phyloP scores from a whole-genome alignment of 2,797 vertebrate genomes.

The Brotogeris chrysoptera region DNA sequence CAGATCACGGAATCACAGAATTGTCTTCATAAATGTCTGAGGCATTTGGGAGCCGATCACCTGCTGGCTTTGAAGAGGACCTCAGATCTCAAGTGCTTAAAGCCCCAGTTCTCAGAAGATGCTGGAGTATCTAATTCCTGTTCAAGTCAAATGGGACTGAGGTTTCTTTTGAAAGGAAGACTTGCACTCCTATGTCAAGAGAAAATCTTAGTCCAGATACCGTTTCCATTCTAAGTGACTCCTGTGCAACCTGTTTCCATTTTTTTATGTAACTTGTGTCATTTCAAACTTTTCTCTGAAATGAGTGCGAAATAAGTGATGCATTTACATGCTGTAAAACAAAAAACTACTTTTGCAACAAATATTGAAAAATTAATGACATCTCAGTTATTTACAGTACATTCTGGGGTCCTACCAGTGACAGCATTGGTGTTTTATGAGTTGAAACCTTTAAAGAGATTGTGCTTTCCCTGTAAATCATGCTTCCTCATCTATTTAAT shows the following conservation, averaged over 20 bases:
- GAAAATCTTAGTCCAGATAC: not conserved
- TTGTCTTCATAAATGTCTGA: not conserved
- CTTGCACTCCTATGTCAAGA: not conserved
- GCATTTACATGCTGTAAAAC: not conserved
- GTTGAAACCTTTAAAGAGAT: not conserved
- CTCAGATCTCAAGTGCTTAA: not conserved
- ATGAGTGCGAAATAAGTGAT: not conserved
- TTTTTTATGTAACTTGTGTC: not conserved
- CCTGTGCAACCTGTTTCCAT: not conserved
- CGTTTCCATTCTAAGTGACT: not conserved
- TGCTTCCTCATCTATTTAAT: constrained; percentile 4
- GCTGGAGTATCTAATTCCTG: not conserved
- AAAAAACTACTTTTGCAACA: not conserved
- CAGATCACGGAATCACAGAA: not conserved
- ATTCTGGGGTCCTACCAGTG: not conserved
- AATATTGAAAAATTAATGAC: not conserved
- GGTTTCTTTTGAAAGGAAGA: not conserved
- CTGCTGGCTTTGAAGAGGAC: not conserved
- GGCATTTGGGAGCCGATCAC: not conserved
- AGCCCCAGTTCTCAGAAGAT: not conserved
- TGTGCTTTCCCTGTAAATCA: constrained; percentile 34
- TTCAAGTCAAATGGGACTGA: not conserved
- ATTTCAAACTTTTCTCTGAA: not conserved
- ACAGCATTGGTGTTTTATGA: constrained; percentile 9
- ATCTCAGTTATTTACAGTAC: not conserved